Evolutionary conservation across 2,113 vertebrate genomes (phyloP).

Genomic region (Acrocephalus arundinaceus): DNA sequence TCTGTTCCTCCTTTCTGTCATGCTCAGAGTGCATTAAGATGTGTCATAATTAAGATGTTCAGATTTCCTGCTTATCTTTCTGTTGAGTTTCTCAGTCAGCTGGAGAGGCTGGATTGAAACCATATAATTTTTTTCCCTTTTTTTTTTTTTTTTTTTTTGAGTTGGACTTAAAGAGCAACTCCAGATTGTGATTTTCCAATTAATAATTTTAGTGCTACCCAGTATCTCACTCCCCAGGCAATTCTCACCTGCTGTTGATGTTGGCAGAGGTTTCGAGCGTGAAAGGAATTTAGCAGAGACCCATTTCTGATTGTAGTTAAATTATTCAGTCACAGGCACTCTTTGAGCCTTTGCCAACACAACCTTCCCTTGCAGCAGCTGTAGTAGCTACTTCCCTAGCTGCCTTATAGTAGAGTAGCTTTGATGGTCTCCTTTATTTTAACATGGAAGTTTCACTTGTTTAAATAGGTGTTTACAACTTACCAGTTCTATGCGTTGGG

Average conservation of each 20-base stretch:
- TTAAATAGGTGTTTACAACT: constrained; percentile 85
- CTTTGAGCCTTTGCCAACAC: background rate
- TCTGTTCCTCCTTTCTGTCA: background rate
- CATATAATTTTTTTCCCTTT: rapidly evolving
- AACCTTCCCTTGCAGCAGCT: background rate
- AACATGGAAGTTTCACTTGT: constrained; percentile 37
- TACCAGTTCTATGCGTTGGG: constrained; percentile 86
- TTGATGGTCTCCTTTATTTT: background rate
- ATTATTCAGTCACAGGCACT: background rate
- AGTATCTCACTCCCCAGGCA: background rate
- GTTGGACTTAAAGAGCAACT: background rate
- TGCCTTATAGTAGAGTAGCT: background rate
- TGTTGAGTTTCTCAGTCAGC: background rate
- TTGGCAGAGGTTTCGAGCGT: background rate
- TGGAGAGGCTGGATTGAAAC: background rate
- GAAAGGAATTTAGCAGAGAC: background rate
- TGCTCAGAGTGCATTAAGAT: background rate
- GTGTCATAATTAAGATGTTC: background rate
- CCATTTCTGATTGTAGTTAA: background rate
- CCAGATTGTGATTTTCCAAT: background rate
- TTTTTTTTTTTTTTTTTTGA: background rate
- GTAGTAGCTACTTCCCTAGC: background rate
- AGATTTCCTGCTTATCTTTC: background rate
- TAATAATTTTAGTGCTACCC: background rate
- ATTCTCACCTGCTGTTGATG: background rate